phyloP scores from a whole-genome alignment of 2,113 vertebrate species.

The Labeo catla region DNA sequence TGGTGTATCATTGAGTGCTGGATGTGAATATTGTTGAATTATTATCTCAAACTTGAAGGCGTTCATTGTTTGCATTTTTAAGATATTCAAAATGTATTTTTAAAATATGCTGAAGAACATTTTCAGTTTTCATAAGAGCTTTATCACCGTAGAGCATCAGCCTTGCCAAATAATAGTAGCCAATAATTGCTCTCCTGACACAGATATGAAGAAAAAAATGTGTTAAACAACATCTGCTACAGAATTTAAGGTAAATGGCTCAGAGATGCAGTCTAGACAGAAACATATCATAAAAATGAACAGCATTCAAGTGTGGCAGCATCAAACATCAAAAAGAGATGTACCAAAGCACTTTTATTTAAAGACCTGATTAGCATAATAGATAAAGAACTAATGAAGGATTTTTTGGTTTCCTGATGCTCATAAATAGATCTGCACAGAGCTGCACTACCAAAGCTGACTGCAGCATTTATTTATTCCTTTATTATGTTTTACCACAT shows the following conservation, averaged over 20 bases:
- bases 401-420: background rate
- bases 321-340: background rate
- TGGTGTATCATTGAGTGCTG: background rate
- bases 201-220: constrained; percentile 33
- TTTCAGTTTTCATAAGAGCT: constrained; percentile 25
- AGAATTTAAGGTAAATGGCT: background rate
- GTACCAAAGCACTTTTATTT: background rate
- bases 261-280: background rate
- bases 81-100: constrained; percentile 59
- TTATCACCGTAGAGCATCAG: constrained; percentile 43
- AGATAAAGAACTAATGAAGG: background rate
- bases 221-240: background rate
- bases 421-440: background rate
- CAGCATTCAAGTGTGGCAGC: background rate
- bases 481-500: background rate
- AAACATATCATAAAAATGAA: background rate
- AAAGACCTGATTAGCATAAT: background rate
- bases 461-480: background rate
- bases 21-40: background rate
- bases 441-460: background rate
- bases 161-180: constrained; percentile 65
- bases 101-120: constrained; percentile 40
- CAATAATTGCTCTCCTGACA: constrained; percentile 59
- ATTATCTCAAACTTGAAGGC: constrained; percentile 7
- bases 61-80: constrained; percentile 53